Percentiles rank a stretch among this genome's conserved stretches.
Evolutionary conservation across 2,113 vertebrate species (phyloP).

Genomic region (Gobiocypris rarus): DNA sequence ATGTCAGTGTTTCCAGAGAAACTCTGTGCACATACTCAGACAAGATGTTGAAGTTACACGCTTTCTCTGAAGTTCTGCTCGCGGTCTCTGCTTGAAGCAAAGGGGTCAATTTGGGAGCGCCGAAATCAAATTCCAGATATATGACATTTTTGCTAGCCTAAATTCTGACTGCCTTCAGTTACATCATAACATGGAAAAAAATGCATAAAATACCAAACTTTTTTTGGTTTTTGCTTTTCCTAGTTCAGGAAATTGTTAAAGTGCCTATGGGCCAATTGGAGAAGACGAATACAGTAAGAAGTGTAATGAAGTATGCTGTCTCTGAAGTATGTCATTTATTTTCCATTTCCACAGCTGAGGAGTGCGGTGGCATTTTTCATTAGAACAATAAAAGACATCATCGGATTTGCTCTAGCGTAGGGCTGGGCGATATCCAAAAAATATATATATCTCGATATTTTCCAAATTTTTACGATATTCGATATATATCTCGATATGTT

Average conservation of each 20-base stretch:
- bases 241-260: not conserved
- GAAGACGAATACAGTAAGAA: not conserved
- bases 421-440: too few relatives aligned
- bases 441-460: too few relatives aligned
- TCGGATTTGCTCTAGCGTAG: not conserved
- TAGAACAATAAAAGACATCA: conserved; percentile 7
- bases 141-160: not conserved
- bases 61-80: not conserved
- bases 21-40: not conserved
- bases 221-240: not conserved
- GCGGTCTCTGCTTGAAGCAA: not conserved
- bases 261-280: not conserved
- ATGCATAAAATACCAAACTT: not conserved
- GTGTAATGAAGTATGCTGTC: conserved; percentile 29
- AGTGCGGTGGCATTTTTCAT: not conserved
- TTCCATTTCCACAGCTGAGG: conserved; percentile 21
- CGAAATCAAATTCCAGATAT: not conserved
- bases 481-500: too few relatives aligned
- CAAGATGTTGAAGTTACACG: not conserved
- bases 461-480: too few relatives aligned
- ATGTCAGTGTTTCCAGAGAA: conserved; percentile 26
- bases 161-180: not conserved
- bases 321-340: conserved; percentile 38
- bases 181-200: not conserved
- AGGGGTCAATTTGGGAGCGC: not conserved